phyloP scores from a whole-genome alignment of 2,113 vertebrate genomes.

The Lophochroa leadbeateri region DNA sequence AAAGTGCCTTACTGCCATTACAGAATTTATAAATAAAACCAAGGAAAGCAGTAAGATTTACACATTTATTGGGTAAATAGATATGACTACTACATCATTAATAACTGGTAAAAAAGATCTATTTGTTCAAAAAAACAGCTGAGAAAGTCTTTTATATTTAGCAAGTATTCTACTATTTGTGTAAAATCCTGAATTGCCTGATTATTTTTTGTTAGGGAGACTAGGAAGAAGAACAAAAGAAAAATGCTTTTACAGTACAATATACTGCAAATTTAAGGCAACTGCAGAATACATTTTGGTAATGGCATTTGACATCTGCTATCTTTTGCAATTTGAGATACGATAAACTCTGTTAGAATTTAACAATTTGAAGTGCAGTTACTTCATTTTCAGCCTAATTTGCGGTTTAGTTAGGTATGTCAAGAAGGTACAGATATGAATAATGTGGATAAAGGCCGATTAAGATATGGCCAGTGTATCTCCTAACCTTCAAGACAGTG shows the following conservation, averaged over 20 bases:
- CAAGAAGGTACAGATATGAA: not conserved
- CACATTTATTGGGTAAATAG: slow-evolving; percentile 25
- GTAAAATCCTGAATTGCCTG: not conserved
- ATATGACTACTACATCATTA: slow-evolving; percentile 8
- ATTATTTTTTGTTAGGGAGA: not conserved
- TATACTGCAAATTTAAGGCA: not conserved
- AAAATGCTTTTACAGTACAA: slow-evolving; percentile 7
- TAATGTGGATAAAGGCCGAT: not conserved
- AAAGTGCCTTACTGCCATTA: slow-evolving; percentile 43
- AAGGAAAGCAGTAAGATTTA: not conserved
- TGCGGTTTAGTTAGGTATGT: not conserved
- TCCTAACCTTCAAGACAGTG: not conserved
- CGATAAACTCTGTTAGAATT: not conserved
- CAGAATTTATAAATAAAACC: slow-evolving; percentile 59
- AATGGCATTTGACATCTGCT: not conserved
- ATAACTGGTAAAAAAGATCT: slow-evolving; percentile 21
- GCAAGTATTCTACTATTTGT: not conserved
- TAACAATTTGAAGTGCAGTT: not conserved
- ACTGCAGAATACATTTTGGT: not conserved
- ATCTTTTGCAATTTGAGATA: not conserved
- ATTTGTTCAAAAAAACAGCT: not conserved
- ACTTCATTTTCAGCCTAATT: slow-evolving; percentile 11
- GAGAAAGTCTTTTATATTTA: not conserved
- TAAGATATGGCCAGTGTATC: not conserved
- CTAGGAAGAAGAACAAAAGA: not conserved